These are phyloP conservation scores for Oncorhynchus kisutch DNA, from an alignment of 2,113 vertebrate genomes.

Conservation along the genomic window DNA sequence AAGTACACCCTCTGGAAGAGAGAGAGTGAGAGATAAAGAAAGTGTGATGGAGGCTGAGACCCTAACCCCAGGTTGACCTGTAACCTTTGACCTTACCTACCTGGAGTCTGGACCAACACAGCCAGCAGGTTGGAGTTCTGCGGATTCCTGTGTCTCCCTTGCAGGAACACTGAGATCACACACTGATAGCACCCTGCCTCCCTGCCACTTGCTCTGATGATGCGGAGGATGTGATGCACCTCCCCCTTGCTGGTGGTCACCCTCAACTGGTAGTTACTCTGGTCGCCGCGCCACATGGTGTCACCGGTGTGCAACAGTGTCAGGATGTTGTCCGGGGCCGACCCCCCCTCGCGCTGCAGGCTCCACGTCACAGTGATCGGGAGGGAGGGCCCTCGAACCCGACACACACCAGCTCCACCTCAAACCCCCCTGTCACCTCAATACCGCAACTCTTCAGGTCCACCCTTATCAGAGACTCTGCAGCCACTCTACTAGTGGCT, in stretches of 20 bases:
- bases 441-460: slow-evolving; percentile 38
- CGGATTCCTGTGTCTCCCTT: slow-evolving; percentile 25
- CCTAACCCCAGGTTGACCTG: neutral
- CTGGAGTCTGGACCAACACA: slow-evolving; percentile 72
- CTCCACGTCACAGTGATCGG: slow-evolving; percentile 70
- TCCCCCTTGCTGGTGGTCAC: slow-evolving; percentile 29
- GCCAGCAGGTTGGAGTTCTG: slow-evolving; percentile 64
- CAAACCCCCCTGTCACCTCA: slow-evolving; percentile 21
- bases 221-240: slow-evolving; percentile 59
- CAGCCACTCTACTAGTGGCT: neutral
- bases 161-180: slow-evolving; percentile 66
- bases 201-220: slow-evolving; percentile 51
- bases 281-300: slow-evolving; percentile 67
- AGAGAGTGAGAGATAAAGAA: slow-evolving; percentile 2
- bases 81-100: slow-evolving; percentile 54
- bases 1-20: slow-evolving; percentile 56
- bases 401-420: slow-evolving; percentile 65
- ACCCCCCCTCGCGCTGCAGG: slow-evolving; percentile 49
- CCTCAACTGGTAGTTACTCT: slow-evolving; percentile 64
- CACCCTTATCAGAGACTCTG: slow-evolving; percentile 52
- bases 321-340: slow-evolving; percentile 57
- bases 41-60: neutral
- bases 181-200: slow-evolving; percentile 77
- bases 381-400: slow-evolving; percentile 43
- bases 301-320: slow-evolving; percentile 57